Conservation (phyloP, 1,140 invertebrate species). For the Drosophila micromelanica region DNA sequence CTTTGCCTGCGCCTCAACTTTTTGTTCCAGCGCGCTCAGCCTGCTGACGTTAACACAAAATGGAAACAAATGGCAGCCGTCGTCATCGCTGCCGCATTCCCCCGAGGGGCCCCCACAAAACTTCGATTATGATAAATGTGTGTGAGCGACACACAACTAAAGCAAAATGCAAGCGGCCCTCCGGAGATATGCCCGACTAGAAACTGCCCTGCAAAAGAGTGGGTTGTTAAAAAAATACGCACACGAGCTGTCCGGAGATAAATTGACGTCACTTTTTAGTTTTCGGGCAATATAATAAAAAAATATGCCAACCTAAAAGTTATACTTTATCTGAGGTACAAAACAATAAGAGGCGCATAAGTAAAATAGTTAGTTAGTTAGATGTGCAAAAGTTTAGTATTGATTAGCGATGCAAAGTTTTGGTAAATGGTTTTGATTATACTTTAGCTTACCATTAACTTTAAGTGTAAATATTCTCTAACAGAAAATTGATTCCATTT, state of each 20-base stretch:
- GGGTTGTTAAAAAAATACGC: no score
- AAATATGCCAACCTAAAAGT: not conserved
- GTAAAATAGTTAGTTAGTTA: no score
- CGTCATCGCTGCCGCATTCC: slow-evolving; percentile 13
- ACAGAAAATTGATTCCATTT: no score
- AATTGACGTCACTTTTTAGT: no score
- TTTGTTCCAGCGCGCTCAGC: slow-evolving; percentile 70
- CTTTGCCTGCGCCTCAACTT: slow-evolving; percentile 57
- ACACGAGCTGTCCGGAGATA: no score
- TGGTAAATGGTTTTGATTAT: no score
- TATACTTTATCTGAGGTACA: not conserved
- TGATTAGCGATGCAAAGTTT: no score
- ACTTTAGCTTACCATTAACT: no score
- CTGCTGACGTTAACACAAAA: slow-evolving; percentile 80
- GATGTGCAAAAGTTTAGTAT: no score
- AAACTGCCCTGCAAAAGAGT: slow-evolving; percentile 5
- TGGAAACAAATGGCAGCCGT: slow-evolving; percentile 76
- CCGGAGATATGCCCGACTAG: not conserved
- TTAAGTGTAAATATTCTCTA: no score
- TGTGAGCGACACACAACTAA: slow-evolving; percentile 26
- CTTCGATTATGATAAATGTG: slow-evolving; percentile 79
- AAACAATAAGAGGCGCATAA: no score
- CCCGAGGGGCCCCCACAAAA: slow-evolving; percentile 42
- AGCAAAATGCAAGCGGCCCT: not conserved
- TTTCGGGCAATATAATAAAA: no score